phyloP scores from a whole-genome alignment of 2,888 invertebrate genomes.

The Archips xylosteana region DNA sequence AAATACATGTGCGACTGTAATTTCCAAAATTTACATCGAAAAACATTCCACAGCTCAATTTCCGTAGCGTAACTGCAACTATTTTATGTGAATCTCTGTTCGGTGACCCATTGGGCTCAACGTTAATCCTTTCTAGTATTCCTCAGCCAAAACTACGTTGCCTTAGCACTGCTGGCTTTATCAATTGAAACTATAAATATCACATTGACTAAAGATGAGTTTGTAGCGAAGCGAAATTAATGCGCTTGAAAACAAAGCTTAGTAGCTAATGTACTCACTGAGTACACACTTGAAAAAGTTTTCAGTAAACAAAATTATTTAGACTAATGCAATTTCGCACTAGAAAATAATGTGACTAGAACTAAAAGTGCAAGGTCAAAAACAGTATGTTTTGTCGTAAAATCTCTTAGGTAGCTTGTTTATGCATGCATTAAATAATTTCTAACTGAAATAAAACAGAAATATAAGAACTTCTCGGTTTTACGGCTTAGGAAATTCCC shows the following conservation, averaged over 20 bases:
- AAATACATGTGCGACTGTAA: no score
- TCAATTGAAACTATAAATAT: slow-evolving; percentile 22
- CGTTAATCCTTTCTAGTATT: slow-evolving; percentile 6
- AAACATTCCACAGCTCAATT: no score
- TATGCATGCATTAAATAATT: no score
- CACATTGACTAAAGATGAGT: slow-evolving; percentile 32
- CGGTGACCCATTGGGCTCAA: no score
- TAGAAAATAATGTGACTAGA: not conserved
- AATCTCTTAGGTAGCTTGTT: no score
- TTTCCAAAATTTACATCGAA: no score
- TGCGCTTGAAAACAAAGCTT: slow-evolving; percentile 32
- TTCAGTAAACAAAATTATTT: slow-evolving; percentile 21
- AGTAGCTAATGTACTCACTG: slow-evolving; percentile 14
- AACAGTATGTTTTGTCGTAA: no score
- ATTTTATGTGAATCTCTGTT: no score
- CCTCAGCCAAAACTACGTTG: slow-evolving; percentile 11
- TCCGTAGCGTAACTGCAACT: no score
- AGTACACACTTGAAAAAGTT: slow-evolving; percentile 31
- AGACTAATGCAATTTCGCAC: slow-evolving; percentile 13
- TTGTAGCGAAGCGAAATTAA: slow-evolving; percentile 22
- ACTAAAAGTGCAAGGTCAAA: not conserved
- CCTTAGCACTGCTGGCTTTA: slow-evolving; percentile 7
- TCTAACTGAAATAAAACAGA: no score
- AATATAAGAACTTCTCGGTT: no score
- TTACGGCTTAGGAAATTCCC: no score